Base-by-base conservation (phyloP, 2,797 vertebrate genomes). In the Oophaga sylvatica region DNA sequence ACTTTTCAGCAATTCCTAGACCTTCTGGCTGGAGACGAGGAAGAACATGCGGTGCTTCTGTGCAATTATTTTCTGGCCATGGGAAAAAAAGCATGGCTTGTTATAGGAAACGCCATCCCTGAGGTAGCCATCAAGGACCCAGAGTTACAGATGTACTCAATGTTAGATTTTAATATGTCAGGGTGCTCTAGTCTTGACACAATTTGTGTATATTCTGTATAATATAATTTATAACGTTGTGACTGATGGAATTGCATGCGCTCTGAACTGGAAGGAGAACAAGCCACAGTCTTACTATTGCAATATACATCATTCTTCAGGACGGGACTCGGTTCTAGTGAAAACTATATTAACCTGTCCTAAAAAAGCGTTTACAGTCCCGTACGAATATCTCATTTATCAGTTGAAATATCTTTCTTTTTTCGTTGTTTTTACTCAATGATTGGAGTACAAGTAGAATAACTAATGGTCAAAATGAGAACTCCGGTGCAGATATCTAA, bases 41-140 rank as follows among this genome's bases (percentile, higher is more conserved):
- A 99, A 87, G 98, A 99, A 87, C 98, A 99, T 0, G 98, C 97
- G 0, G 96, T 99, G 0, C 93, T 99, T 11, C 91, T 99, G 85
- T 99, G 98, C 87, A 98, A 99, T 93, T 99, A 97, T 92, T 99
- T 99, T 90, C 95, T 99, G 90, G 96, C 92, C 67, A 96, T 99
- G 96, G 97, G 96, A 1, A 99, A 97, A 90, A 97, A 96, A 92
- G 95, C 97, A 22, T 99, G 97, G 98, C 96, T 99, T 10, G 88
- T 97, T 65, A 95, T 96, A 78, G 98, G 98, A 91, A 97, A 92
- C 0, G 98, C 98, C 10, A 95, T 99, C 90, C 98, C 98, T 3
- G 98, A 99, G 97, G 98, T 98, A 89, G 57, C 20, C n/a, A 22
- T 5, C 48, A 53, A 3, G 20, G 8, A 9, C 19, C 29, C 8